A percentile compares a stretch with the other conserved stretches of the same genome.
phyloP scores from a whole-genome alignment of 2,888 invertebrate species.

The Melieria picta region DNA sequence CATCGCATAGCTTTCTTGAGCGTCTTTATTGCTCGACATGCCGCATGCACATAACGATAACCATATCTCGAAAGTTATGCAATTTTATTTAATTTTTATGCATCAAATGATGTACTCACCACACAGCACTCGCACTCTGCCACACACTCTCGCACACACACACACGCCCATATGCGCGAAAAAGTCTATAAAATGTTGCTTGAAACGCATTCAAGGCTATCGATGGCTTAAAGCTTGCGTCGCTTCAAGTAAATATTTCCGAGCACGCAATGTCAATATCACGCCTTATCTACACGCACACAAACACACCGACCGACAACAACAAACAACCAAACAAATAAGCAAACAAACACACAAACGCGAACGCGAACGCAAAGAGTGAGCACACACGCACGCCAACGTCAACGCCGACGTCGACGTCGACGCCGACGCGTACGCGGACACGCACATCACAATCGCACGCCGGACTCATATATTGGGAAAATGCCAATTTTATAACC shows the following conservation, averaged over 20 bases:
- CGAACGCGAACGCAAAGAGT: too few relatives aligned
- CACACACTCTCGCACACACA: not conserved
- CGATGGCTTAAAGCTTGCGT: not conserved
- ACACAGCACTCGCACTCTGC: not conserved
- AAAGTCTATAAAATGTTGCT: not conserved
- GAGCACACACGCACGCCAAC: not conserved
- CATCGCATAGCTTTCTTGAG: too few relatives aligned
- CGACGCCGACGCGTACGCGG: not conserved
- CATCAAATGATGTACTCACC: too few relatives aligned
- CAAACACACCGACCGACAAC: not conserved
- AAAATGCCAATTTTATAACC: conserved; percentile 28
- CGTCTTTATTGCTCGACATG: too few relatives aligned
- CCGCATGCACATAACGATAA: too few relatives aligned
- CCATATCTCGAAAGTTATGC: too few relatives aligned
- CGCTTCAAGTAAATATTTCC: not conserved
- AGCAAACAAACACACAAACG: not conserved
- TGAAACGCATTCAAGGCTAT: not conserved
- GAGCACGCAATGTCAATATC: conserved; percentile 31
- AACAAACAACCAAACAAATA: conserved; percentile 4
- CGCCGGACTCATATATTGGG: not conserved
- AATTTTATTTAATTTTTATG: too few relatives aligned
- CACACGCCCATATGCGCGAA: not conserved
- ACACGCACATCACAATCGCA: not conserved
- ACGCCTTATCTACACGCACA: conserved; percentile 16
- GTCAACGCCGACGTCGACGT: not conserved